A percentile compares a stretch with the other conserved stretches of the same genome.
These are phyloP conservation scores for Muscicapa comitata DNA, from an alignment of 2,797 vertebrate genomes.

Conservation along the genomic window DNA sequence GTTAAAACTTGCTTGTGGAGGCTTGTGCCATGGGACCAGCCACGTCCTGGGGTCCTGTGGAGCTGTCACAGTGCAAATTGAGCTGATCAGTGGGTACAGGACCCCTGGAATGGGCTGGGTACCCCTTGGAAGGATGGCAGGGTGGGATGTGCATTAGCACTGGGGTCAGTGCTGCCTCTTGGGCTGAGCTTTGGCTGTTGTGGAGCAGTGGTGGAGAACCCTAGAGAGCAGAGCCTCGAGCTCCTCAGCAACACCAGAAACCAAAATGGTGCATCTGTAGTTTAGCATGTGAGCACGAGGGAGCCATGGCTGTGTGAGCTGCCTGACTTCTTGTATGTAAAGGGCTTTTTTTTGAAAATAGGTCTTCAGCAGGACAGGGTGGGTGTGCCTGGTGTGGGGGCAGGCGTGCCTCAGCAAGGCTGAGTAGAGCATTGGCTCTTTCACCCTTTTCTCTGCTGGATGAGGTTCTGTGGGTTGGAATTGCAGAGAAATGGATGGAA, in stretches of 20 bases:
- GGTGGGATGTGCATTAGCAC: not conserved
- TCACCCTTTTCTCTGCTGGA: not conserved
- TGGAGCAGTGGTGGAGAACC: not conserved
- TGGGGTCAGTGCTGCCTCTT: rapidly evolving
- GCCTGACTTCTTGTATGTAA: not conserved
- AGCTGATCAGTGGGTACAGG: not conserved
- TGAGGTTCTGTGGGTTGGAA: not conserved
- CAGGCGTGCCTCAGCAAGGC: not conserved
- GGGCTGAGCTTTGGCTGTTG: not conserved
- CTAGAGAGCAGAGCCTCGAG: not conserved
- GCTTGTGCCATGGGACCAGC: rapidly evolving
- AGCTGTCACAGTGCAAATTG: rapidly evolving
- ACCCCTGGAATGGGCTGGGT: not conserved
- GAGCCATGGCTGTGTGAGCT: rapidly evolving
- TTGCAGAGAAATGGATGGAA: not conserved
- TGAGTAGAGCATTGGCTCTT: not conserved
- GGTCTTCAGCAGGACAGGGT: not conserved
- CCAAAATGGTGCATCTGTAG: not conserved
- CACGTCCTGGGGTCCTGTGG: rapidly evolving
- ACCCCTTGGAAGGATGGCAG: not conserved
- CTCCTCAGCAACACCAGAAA: not conserved
- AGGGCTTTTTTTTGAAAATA: rapidly evolving
- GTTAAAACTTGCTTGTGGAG: not conserved
- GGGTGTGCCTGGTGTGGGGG: not conserved
- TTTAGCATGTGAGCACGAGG: rapidly evolving